phyloP scores from a whole-genome alignment of 2,888 invertebrate genomes.

The Apodemia mormo region DNA sequence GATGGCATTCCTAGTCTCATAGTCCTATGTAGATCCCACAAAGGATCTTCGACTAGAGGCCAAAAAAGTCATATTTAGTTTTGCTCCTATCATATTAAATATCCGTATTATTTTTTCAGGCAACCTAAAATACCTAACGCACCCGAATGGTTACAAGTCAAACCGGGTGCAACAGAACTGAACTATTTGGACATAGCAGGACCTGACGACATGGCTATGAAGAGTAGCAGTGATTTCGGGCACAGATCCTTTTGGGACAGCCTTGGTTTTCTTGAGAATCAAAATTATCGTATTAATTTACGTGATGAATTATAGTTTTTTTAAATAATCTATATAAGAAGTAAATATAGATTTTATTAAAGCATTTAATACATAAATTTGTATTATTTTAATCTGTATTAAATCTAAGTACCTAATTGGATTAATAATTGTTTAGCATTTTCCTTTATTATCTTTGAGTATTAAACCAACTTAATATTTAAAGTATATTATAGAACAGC shows the following conservation, averaged over 20 bases:
- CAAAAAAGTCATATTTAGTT: too few species aligned
- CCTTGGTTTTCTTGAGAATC: constrained; percentile 83
- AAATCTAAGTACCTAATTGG: too few species aligned
- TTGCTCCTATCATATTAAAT: too few species aligned
- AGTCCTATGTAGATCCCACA: too few species aligned
- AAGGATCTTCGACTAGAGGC: too few species aligned
- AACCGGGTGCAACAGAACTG: constrained; percentile 63
- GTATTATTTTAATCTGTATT: not conserved
- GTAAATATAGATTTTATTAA: not conserved
- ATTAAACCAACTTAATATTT: too few species aligned
- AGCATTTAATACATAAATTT: not conserved
- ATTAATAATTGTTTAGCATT: too few species aligned
- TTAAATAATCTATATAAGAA: constrained; percentile 21
- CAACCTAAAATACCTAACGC: constrained; percentile 58
- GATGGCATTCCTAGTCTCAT: too few species aligned
- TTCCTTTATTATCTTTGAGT: too few species aligned
- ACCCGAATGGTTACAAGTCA: constrained; percentile 73
- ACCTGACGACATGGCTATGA: constrained; percentile 68
- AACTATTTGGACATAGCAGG: constrained; percentile 78
- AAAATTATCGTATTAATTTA: constrained; percentile 56
- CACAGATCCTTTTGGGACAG: constrained; percentile 83
- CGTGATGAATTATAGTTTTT: constrained; percentile 66
- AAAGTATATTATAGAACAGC: too few species aligned
- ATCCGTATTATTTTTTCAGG: constrained; percentile 48
- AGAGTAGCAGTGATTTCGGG: constrained; percentile 72